A percentile compares a stretch with the other conserved stretches of the same genome.
These are phyloP conservation scores for Trichonephila clavipes DNA, from an alignment of 1,140 invertebrate species.

Conservation along the genomic window DNA sequence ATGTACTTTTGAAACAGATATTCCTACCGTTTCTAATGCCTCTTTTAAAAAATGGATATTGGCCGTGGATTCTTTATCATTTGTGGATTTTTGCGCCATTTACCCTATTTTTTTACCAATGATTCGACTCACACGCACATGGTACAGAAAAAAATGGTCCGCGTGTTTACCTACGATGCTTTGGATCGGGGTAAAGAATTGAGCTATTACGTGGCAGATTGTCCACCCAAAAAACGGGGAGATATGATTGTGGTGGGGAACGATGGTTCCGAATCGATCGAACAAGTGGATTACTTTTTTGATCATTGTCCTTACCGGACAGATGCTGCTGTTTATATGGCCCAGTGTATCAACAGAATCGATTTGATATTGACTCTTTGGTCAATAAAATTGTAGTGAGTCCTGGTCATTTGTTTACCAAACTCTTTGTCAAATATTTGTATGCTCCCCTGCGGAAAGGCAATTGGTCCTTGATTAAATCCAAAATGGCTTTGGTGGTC, in stretches of 20 bases:
- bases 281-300: neutral
- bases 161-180: slow-evolving; percentile 8
- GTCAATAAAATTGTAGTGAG: slow-evolving; percentile 52
- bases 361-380: slow-evolving; percentile 26
- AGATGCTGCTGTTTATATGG: neutral
- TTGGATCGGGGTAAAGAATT: too few relatives aligned
- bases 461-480: slow-evolving; percentile 7
- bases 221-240: neutral
- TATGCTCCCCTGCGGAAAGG: neutral
- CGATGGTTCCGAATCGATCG: neutral
- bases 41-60: neutral
- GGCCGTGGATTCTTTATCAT: neutral
- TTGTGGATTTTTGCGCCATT: neutral
- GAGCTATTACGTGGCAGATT: neutral
- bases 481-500: neutral
- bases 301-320: neutral
- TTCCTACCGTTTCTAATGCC: neutral
- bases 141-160: neutral
- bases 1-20: neutral
- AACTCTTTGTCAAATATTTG: slow-evolving; percentile 54
- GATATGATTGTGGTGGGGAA: neutral
- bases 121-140: slow-evolving; percentile 43
- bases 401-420: slow-evolving; percentile 48
- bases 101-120: slow-evolving; percentile 51
- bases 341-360: neutral